Conservation (phyloP, 2,888 invertebrate species). For the Coelopa pilipes region DNA sequence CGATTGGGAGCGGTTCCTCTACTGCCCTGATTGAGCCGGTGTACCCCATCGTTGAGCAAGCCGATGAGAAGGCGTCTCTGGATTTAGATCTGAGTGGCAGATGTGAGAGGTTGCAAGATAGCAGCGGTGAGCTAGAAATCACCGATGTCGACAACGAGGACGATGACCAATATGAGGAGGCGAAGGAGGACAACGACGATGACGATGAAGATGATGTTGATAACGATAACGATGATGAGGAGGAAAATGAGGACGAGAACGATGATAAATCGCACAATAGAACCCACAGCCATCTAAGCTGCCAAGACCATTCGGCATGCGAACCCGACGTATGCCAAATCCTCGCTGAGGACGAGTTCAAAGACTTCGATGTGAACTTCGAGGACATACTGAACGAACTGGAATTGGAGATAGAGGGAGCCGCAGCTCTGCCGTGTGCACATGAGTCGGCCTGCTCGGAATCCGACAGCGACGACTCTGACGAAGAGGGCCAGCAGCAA, state of each 20-base stretch:
- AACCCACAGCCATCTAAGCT: neutral
- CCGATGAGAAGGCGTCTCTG: constrained; percentile 74
- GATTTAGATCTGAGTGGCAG: constrained; percentile 47
- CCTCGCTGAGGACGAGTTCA: constrained; percentile 48
- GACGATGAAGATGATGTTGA: constrained; percentile 55
- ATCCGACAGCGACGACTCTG: constrained; percentile 27
- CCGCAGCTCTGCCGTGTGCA: constrained; percentile 19
- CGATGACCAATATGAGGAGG: constrained; percentile 43
- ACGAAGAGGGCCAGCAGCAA: constrained; percentile 4
- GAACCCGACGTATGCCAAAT: constrained; percentile 26
- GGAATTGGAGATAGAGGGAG: constrained; percentile 49
- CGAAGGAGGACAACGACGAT: constrained; percentile 64
- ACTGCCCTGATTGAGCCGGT: constrained; percentile 61
- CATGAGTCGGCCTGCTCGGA: constrained; percentile 28
- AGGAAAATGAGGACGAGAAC: constrained; percentile 36
- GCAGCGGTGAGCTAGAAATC: constrained; percentile 46
- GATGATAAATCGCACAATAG: neutral
- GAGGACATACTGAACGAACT: constrained; percentile 58
- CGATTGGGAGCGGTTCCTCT: constrained; percentile 56
- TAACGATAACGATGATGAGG: constrained; percentile 14
- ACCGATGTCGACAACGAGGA: constrained; percentile 71
- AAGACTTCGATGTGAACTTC: constrained; percentile 58
- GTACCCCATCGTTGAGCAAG: constrained; percentile 88
- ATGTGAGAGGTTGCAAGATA: neutral
- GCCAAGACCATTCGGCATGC: neutral